These are phyloP conservation scores for Epirrhoe tristata DNA, from an alignment of 2,888 invertebrate genomes.

Conservation along the genomic window DNA sequence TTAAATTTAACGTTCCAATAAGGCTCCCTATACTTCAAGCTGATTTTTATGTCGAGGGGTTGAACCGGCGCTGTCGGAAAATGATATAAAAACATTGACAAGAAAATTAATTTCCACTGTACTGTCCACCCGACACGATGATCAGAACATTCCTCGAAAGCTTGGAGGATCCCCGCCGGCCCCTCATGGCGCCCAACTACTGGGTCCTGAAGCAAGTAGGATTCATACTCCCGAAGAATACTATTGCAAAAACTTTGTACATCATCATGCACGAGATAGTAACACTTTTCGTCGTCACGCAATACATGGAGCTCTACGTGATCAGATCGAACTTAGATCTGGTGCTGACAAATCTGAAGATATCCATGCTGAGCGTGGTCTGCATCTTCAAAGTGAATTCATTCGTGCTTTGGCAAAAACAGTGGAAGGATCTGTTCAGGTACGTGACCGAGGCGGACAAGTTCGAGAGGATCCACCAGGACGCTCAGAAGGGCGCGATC, in stretches of 20 bases:
- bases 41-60: conserved; percentile 29
- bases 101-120: conserved; percentile 29
- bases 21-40: conserved; percentile 9
- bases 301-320: conserved; percentile 70
- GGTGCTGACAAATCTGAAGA: conserved; percentile 69
- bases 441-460: conserved; percentile 70
- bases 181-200: conserved; percentile 68
- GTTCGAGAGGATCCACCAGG: conserved; percentile 60
- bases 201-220: conserved; percentile 66
- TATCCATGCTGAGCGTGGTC: conserved; percentile 76
- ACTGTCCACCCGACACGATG: conserved; percentile 34
- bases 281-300: conserved; percentile 65
- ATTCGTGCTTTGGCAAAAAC: conserved; percentile 65
- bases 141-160: conserved; percentile 48
- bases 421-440: conserved; percentile 65
- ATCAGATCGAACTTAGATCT: conserved; percentile 67
- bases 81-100: conserved; percentile 24
- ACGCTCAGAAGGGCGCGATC: conserved; percentile 52
- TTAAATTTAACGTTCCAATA: conserved; percentile 17
- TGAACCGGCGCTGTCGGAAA: conserved; percentile 19
- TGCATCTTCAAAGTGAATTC: conserved; percentile 68
- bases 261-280: conserved; percentile 62
- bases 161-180: conserved; percentile 62
- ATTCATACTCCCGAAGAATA: conserved; percentile 62
- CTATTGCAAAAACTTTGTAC: conserved; percentile 48